Evolutionary conservation across 2,888 invertebrate genomes (phyloP), one percentile per base, ranked within the genome.

Genomic region (Drosophila picticornis): DNA sequence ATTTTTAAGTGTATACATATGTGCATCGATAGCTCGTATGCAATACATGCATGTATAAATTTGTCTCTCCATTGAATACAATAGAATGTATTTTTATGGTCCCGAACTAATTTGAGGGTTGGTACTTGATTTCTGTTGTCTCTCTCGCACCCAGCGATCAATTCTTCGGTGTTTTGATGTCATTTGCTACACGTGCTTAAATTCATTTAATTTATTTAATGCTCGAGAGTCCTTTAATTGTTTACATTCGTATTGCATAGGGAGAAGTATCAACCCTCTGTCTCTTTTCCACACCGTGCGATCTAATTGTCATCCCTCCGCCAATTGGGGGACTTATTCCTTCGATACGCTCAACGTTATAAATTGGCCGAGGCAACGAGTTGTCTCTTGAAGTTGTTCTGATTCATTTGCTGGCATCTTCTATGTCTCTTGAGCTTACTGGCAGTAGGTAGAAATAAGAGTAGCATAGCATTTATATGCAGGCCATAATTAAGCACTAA

Each of bases 191-290:
- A 90, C 91, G 86, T 90, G 88, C 88, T 89, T 90, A 78, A 73
- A 76, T 90, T 82, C 80, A 82, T 89, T 90, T 82, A 89, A 89
- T 89, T 90, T 89, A 89, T 91, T 88, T 90, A 88, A 90, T 87
- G 90, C 90, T 90, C 79, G 85, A 90, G 85, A 87, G 83, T 83
- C 73, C 61, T 77, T 84, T 88, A 81, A 77, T 83, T 90, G 83
- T 83, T 78, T 78, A 83, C 72, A 72, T 79, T 87, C 77, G 81
- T 74, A 81, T 87, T 90, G 79, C 57, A 56, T 68, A 52, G 38
- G 27, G 13, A 38, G 38, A 29, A 50, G 50, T 13, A 48, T 22
- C 31, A 38, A 65, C 36, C 34, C 53, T 43, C 63, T 9, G 19
- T 62, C 64, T 51, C 36, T 55, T 27, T 69, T 61, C 34, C 55